phyloP scores from a whole-genome alignment of 2,797 vertebrate species.

The Poliocrania exsul region DNA sequence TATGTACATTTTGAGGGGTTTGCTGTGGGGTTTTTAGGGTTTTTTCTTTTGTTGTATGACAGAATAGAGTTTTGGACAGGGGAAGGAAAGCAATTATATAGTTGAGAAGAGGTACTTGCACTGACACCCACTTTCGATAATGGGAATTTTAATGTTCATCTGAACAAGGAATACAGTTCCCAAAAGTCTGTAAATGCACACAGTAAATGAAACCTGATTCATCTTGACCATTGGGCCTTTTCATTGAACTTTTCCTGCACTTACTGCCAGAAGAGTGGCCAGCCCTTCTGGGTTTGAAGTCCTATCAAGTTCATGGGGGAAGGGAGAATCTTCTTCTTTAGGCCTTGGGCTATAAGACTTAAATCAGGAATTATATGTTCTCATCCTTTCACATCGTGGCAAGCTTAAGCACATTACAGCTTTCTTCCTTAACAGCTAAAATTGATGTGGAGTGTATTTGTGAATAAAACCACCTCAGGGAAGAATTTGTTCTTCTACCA shows the following conservation, averaged over 20 bases:
- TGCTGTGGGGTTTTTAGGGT: not conserved
- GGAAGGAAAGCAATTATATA: not conserved
- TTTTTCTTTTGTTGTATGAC: not conserved
- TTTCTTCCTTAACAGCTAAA: not conserved
- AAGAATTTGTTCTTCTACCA: slow-evolving; percentile 60
- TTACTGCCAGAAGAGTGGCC: not conserved
- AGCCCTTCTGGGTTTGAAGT: not conserved
- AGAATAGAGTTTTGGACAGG: not conserved
- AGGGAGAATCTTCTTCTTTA: not conserved
- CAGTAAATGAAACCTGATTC: not conserved
- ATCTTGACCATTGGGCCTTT: not conserved
- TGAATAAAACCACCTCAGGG: slow-evolving; percentile 43
- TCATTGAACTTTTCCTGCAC: not conserved
- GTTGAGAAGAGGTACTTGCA: not conserved
- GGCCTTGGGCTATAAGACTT: not conserved
- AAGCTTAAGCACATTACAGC: slow-evolving; percentile 16
- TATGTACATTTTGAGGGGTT: not conserved
- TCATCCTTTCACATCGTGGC: not conserved
- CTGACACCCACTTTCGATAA: not conserved
- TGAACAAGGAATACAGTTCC: not conserved
- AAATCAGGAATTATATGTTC: not conserved
- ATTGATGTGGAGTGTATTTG: not conserved
- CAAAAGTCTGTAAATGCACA: not conserved
- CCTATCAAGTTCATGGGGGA: rapidly evolving
- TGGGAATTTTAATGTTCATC: not conserved